Evolutionary conservation across 2,113 vertebrate species (phyloP).

Genomic region (Poeciliopsis retropinna): DNA sequence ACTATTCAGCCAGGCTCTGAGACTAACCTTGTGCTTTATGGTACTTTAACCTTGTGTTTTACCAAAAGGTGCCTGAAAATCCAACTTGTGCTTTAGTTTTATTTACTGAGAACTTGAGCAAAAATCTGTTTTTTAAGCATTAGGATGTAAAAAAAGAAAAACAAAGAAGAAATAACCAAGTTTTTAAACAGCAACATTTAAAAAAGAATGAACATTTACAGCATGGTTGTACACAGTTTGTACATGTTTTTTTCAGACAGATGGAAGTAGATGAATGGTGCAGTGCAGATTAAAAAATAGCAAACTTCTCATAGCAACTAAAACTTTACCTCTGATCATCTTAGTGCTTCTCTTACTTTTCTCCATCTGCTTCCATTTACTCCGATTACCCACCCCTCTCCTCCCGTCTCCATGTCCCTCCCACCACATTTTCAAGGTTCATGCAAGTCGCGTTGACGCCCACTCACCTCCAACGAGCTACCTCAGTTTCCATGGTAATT

Average conservation of each 20-base stretch:
- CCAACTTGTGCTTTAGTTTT: too few species aligned
- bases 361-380: conserved; percentile 65
- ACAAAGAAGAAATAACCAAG: not conserved
- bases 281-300: conserved; percentile 9
- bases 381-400: conserved; percentile 19
- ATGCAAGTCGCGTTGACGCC: conserved; percentile 72
- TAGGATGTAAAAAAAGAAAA: too few species aligned
- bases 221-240: not conserved
- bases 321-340: conserved; percentile 29
- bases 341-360: conserved; percentile 21
- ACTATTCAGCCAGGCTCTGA: too few species aligned
- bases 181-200: not conserved
- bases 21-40: too few species aligned
- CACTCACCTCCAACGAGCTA: conserved; percentile 73
- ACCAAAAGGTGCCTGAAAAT: too few species aligned
- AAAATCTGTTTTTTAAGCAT: too few species aligned
- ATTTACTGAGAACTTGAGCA: too few species aligned
- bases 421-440: conserved; percentile 76
- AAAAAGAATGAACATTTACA: too few species aligned
- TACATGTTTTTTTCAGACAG: not conserved
- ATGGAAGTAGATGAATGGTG: not conserved
- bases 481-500: conserved; percentile 78
- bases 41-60: too few species aligned
- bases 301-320: conserved; percentile 42
- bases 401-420: conserved; percentile 57